phyloP scores from a whole-genome alignment of 2,888 invertebrate species.

The Trichopria drosophilae region DNA sequence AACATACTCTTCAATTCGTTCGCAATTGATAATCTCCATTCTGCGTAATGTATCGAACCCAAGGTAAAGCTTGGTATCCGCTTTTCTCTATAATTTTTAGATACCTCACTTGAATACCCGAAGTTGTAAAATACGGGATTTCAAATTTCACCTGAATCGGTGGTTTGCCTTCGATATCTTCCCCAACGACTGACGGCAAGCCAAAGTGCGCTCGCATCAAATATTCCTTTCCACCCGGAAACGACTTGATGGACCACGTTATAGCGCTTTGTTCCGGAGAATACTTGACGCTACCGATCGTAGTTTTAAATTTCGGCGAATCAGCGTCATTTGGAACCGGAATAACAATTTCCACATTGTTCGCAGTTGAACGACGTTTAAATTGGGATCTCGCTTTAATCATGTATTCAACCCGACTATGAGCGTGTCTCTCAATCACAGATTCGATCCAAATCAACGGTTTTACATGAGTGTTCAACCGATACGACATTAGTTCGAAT shows the following conservation, averaged over 20 bases:
- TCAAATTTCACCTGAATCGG: constrained; percentile 99
- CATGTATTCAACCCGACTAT: constrained; percentile 98
- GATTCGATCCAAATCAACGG: constrained; percentile 99
- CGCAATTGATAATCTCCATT: constrained; percentile 98
- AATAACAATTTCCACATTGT: constrained; percentile 97
- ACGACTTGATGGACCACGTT: constrained; percentile 96
- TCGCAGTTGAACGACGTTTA: constrained; percentile 95
- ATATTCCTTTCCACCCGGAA: constrained; percentile 98
- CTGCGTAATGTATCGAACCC: constrained; percentile 99
- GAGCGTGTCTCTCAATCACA: constrained; percentile 94
- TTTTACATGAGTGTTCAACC: constrained; percentile 94
- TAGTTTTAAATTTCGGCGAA: constrained; percentile 97
- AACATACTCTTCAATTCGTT: constrained; percentile 69
- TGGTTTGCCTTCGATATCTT: constrained; percentile 93
- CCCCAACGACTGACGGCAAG: constrained; percentile 91
- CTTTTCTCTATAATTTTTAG: constrained; percentile 98
- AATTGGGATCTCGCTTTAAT: constrained; percentile 99
- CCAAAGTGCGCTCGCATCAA: constrained; percentile 98
- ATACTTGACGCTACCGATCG: constrained; percentile 95
- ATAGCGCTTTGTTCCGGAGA: constrained; percentile 96
- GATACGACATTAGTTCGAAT: constrained; percentile 98
- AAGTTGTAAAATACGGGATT: constrained; percentile 98
- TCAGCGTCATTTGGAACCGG: constrained; percentile 97
- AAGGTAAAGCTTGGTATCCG: constrained; percentile 97
- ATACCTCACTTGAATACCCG: constrained; percentile 95